A percentile compares a stretch with the other conserved stretches of the same genome.
Evolutionary conservation across 2,113 vertebrate genomes (phyloP).

Genomic region (Callospermophilus lateralis): DNA sequence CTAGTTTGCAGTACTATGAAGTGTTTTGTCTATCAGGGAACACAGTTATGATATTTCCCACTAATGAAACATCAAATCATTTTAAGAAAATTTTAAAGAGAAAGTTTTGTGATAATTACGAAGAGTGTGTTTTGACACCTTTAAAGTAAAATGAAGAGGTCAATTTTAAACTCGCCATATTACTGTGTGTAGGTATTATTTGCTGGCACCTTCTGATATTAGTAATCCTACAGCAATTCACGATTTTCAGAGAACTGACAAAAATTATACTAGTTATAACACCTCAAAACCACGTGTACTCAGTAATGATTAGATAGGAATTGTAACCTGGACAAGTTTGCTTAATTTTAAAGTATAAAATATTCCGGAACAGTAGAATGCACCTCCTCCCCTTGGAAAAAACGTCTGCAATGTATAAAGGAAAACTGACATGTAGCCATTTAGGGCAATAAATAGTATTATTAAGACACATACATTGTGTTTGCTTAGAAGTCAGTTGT

Average conservation of each 20-base stretch:
- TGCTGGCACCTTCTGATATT: background rate
- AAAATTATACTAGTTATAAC: background rate
- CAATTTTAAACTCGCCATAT: background rate
- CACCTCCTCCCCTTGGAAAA: background rate
- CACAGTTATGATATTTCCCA: background rate
- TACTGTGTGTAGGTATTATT: background rate
- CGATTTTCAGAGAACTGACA: conserved; percentile 2
- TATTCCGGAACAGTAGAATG: background rate
- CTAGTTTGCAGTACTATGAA: background rate
- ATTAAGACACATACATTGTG: background rate
- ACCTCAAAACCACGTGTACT: background rate
- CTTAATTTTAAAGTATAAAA: background rate
- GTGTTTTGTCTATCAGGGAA: background rate
- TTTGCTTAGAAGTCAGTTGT: background rate
- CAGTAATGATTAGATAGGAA: background rate
- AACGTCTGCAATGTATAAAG: conserved; percentile 11
- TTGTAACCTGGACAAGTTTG: conserved; percentile 10
- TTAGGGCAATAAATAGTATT: background rate
- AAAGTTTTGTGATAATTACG: background rate
- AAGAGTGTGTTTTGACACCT: background rate
- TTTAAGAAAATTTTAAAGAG: conserved; percentile 28
- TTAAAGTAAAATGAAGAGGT: background rate
- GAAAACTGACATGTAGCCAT: background rate
- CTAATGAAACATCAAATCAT: background rate
- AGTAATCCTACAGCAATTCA: background rate